These are phyloP conservation scores for Fistularia tabacaria DNA, from an alignment of 2,797 vertebrate genomes.

Conservation along the genomic window DNA sequence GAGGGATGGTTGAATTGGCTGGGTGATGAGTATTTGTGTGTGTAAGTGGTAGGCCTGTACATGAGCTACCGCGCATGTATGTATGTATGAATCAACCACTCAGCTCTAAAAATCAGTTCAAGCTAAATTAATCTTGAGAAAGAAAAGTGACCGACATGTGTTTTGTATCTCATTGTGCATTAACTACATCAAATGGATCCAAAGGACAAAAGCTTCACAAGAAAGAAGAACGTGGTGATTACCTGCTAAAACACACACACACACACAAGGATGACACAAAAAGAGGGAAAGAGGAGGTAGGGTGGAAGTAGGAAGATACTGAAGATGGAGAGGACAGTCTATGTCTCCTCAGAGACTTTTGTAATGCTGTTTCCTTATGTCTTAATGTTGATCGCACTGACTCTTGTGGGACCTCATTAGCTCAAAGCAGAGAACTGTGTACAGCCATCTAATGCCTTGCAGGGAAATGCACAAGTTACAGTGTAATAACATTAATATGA, in stretches of 20 bases:
- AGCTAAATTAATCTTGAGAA: constrained; percentile 63
- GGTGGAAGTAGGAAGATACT: too few species aligned
- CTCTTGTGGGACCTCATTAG: constrained; percentile 73
- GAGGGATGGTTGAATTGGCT: too few species aligned
- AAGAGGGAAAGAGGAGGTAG: too few species aligned
- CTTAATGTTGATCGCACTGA: constrained; percentile 56
- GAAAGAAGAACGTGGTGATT: too few species aligned
- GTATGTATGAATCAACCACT: too few species aligned
- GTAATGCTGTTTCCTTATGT: constrained; percentile 57
- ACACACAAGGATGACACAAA: not conserved
- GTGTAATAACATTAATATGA: constrained; percentile 47
- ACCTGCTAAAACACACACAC: constrained; percentile 18
- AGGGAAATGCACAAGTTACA: constrained; percentile 39
- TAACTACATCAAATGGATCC: constrained; percentile 51
- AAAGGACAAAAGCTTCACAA: too few species aligned
- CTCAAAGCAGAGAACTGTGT: constrained; percentile 19
- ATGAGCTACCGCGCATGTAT: too few species aligned
- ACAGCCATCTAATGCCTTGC: not conserved
- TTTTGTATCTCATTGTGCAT: constrained; percentile 49
- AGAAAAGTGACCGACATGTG: constrained; percentile 67
- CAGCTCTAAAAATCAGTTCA: constrained; percentile 49
- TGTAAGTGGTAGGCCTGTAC: too few species aligned
- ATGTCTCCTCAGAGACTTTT: constrained; percentile 33
- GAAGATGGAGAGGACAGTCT: too few species aligned
- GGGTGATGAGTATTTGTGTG: too few species aligned